These are phyloP conservation scores for Daubentonia madagascariensis DNA, from an alignment of 2,113 vertebrate species.

Conservation along the genomic window DNA sequence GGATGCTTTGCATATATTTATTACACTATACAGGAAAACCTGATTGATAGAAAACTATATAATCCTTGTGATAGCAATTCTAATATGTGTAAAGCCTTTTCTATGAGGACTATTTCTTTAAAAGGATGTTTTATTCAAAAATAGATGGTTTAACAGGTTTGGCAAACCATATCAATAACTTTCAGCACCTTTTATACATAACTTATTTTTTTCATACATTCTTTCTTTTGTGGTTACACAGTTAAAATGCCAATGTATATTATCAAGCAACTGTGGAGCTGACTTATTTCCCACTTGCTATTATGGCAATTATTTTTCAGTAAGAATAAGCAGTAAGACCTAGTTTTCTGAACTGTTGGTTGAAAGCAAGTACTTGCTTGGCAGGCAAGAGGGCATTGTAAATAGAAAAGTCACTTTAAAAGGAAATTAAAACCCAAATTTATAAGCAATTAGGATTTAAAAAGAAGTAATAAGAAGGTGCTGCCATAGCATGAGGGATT, in stretches of 20 bases:
- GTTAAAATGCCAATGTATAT: neutral
- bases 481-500: neutral
- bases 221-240: neutral
- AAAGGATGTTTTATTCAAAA: neutral
- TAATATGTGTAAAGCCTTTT: neutral
- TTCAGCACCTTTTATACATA: neutral
- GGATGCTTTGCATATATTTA: neutral
- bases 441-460: neutral
- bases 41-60: neutral
- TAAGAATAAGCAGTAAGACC: neutral
- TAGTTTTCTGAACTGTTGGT: neutral
- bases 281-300: neutral
- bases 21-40: neutral
- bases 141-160: neutral
- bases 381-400: neutral
- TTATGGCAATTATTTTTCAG: too few species aligned
- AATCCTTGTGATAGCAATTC: neutral
- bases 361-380: neutral
- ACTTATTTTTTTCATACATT: neutral
- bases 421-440: slow-evolving; percentile 12
- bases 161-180: neutral
- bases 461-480: neutral
- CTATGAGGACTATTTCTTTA: neutral
- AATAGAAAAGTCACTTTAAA: slow-evolving; percentile 9
- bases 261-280: neutral